Evolutionary conservation across 2,113 vertebrate genomes (phyloP).

Genomic region (Propithecus coquereli): DNA sequence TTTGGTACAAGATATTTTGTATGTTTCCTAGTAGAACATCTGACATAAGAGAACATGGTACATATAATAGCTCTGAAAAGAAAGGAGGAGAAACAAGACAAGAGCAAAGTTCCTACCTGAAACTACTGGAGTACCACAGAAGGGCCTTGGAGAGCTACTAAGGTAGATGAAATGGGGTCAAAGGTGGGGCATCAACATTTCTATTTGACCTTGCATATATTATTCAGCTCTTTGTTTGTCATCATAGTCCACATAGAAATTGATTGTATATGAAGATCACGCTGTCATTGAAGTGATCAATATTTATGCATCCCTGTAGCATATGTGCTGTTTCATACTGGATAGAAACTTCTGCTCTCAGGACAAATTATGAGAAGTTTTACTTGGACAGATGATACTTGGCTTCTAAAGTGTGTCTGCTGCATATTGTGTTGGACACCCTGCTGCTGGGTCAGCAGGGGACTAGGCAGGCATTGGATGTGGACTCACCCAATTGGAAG

Average conservation of each 20-base stretch:
- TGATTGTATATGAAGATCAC: background rate
- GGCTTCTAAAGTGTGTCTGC: background rate
- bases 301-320: background rate
- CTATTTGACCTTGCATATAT: background rate
- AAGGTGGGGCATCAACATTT: background rate
- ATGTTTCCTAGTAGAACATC: background rate
- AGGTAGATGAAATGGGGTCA: background rate
- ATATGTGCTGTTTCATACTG: background rate
- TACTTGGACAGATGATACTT: background rate
- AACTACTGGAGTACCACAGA: background rate
- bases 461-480: background rate
- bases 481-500: background rate
- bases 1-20: background rate
- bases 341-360: background rate
- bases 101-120: background rate
- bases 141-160: background rate
- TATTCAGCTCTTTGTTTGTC: background rate
- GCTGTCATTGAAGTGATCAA: background rate
- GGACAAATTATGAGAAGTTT: background rate
- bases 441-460: background rate
- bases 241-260: background rate
- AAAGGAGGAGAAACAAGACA: background rate
- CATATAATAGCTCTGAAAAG: background rate
- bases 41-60: background rate
- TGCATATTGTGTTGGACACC: background rate